Evolutionary conservation across 2,797 vertebrate species (phyloP).

Genomic region (Pristis pectinata): DNA sequence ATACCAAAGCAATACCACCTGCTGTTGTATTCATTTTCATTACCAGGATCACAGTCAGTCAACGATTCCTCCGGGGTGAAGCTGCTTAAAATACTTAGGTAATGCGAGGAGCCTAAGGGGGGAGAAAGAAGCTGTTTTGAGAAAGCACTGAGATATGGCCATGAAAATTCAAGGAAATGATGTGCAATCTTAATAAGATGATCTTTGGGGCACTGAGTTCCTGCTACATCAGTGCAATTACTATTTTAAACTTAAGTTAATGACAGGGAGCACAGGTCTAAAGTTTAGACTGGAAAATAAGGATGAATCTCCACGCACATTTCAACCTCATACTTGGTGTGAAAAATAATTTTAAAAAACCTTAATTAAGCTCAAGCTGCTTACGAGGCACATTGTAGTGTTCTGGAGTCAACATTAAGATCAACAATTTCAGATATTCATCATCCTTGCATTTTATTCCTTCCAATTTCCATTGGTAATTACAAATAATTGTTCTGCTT

Average conservation of each 20-base stretch:
- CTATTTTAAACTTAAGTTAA: neutral
- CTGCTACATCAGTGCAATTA: neutral
- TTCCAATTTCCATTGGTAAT: too few species aligned
- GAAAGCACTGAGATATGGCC: neutral
- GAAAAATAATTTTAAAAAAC: constrained; percentile 42
- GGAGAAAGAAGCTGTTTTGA: neutral
- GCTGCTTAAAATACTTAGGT: neutral
- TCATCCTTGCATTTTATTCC: too few species aligned
- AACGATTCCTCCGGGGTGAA: neutral
- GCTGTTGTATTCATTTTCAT: neutral
- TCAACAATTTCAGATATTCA: too few species aligned
- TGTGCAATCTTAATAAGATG: neutral
- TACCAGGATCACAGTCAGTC: neutral
- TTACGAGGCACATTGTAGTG: too few species aligned
- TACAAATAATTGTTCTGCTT: too few species aligned
- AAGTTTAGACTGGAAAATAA: neutral
- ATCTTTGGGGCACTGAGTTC: neutral
- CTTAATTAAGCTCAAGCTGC: constrained; percentile 43
- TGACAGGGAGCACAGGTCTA: neutral
- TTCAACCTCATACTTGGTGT: neutral
- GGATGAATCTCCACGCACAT: neutral
- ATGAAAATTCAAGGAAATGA: neutral
- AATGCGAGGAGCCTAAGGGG: neutral
- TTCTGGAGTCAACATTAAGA: too few species aligned
- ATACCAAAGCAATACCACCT: neutral